These are phyloP conservation scores for Pimpla rufipes DNA, from an alignment of 2,888 invertebrate genomes.

Conservation along the genomic window DNA sequence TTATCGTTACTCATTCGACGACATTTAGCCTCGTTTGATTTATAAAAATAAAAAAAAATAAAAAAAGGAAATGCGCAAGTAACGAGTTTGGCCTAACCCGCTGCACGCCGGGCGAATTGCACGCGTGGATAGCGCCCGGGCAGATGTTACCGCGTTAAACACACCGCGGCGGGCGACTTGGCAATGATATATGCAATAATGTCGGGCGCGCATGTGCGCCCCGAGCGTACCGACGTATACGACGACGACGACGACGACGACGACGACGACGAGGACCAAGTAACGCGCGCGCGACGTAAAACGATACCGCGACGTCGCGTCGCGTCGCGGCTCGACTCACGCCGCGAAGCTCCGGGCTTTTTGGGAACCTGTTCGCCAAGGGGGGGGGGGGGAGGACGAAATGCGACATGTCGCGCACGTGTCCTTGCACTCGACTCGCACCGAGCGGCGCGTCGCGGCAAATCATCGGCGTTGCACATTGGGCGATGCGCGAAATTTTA, in stretches of 20 bases:
- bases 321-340: background rate
- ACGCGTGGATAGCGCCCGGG: background rate
- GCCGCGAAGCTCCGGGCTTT: background rate
- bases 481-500: background rate
- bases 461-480: background rate
- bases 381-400: background rate
- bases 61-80: constrained; percentile 14
- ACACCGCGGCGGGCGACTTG: constrained; percentile 29
- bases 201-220: constrained; percentile 47
- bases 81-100: constrained; percentile 6
- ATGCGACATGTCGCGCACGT: constrained; percentile 26
- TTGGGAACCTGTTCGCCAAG: constrained; percentile 36
- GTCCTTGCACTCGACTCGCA: constrained; percentile 4
- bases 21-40: constrained; percentile 68
- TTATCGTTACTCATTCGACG: constrained; percentile 50
- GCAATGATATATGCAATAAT: constrained; percentile 53
- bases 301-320: constrained; percentile 40
- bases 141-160: constrained; percentile 23
- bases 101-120: constrained; percentile 9
- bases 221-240: constrained; percentile 1
- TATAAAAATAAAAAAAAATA: constrained; percentile 70
- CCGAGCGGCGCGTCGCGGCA: background rate
- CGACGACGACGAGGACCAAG: too few species aligned
- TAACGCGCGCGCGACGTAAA: constrained; percentile 38
- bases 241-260: too few species aligned